A percentile compares a stretch with the other conserved stretches of the same genome.
Evolutionary conservation across 2,888 invertebrate species (phyloP).

Genomic region (Dasypogon diadema): DNA sequence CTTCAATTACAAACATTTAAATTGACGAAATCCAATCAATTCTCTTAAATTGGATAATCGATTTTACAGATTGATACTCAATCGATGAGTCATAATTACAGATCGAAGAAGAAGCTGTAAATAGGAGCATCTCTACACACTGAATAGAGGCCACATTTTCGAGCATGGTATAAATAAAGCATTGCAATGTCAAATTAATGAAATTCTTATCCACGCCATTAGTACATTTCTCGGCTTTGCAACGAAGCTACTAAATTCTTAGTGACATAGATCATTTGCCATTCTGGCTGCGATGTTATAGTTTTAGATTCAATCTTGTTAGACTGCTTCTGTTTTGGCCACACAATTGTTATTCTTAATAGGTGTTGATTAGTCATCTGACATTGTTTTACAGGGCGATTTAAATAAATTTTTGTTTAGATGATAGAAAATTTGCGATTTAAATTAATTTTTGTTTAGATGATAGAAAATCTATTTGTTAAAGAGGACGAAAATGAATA

Average conservation of each 20-base stretch:
- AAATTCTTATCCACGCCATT: conserved; percentile 50
- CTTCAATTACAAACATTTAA: too few relatives aligned
- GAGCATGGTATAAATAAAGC: conserved; percentile 47
- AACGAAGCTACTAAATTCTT: conserved; percentile 32
- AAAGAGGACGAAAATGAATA: too few relatives aligned
- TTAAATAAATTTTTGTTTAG: not conserved
- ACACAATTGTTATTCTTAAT: conserved; percentile 47
- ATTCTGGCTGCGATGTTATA: not conserved
- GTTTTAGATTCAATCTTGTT: conserved; percentile 29
- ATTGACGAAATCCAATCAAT: too few relatives aligned
- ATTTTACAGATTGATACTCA: conserved; percentile 22
- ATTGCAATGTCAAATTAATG: conserved; percentile 52
- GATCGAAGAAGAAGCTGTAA: not conserved
- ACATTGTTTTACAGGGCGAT: conserved; percentile 15
- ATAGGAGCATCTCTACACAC: not conserved
- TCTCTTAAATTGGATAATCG: too few relatives aligned
- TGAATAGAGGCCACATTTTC: conserved; percentile 30
- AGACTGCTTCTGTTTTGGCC: conserved; percentile 8
- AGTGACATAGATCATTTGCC: conserved; percentile 49
- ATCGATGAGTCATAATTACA: conserved; percentile 3
- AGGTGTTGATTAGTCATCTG: conserved; percentile 26
- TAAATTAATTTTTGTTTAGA: not conserved
- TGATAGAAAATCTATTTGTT: not conserved
- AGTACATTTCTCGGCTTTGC: conserved; percentile 18
- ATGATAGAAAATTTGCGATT: not conserved